These are phyloP conservation scores for Pedicia rivosa DNA, from an alignment of 2,888 invertebrate species.

Conservation along the genomic window DNA sequence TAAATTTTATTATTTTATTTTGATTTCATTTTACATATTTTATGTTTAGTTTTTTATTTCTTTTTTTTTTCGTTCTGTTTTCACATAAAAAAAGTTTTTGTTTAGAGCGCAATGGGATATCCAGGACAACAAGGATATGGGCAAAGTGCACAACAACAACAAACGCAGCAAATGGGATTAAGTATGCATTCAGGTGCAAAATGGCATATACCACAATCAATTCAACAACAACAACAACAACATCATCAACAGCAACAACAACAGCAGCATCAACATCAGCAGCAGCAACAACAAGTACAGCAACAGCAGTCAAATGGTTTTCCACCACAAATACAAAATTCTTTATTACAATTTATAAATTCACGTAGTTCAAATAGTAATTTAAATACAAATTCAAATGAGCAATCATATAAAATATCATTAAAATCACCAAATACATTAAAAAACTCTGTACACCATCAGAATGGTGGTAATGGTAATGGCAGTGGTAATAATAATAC, in stretches of 20 bases:
- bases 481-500: constrained; percentile 7
- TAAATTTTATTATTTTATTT: neutral
- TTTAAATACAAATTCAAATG: neutral
- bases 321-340: constrained; percentile 18
- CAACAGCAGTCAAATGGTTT: constrained; percentile 13
- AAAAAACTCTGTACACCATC: constrained; percentile 27
- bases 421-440: constrained; percentile 30
- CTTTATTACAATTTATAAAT: constrained; percentile 28
- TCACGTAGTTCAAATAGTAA: constrained; percentile 20
- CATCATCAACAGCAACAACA: too few species aligned
- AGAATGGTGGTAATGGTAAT: constrained; percentile 18
- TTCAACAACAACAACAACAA: constrained; percentile 21
- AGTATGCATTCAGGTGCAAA: constrained; percentile 33
- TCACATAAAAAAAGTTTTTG: too few species aligned
- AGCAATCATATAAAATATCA: constrained; percentile 27
- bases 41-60: too few species aligned
- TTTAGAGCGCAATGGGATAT: constrained; percentile 26
- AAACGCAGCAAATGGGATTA: constrained; percentile 26
- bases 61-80: too few species aligned
- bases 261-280: too few species aligned
- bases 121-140: constrained; percentile 23
- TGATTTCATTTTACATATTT: constrained; percentile 3
- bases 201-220: constrained; percentile 53
- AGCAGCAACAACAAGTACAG: constrained; percentile 20
- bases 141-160: constrained; percentile 28